These are phyloP conservation scores for Neostethus bicornis DNA, from an alignment of 2,797 vertebrate genomes.

Conservation along the genomic window DNA sequence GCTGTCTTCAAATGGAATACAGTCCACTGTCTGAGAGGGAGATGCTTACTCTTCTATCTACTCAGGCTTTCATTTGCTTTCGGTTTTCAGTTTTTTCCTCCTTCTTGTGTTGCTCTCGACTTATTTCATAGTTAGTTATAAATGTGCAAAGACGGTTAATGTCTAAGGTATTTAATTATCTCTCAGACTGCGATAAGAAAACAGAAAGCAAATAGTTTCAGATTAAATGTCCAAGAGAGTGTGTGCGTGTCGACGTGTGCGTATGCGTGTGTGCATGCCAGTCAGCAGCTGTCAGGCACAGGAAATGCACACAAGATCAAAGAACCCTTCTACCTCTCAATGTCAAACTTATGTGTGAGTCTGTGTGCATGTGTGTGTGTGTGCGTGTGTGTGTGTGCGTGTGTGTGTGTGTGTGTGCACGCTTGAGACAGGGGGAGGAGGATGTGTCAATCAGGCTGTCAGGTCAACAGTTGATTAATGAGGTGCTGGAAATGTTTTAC, in stretches of 20 bases:
- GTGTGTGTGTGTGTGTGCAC: conserved; percentile 16
- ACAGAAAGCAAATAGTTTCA: conserved; percentile 16
- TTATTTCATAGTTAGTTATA: neutral
- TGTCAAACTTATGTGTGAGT: too few species aligned
- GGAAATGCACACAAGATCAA: conserved; percentile 63
- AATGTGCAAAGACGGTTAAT: conserved; percentile 19
- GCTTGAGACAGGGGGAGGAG: conserved; percentile 43
- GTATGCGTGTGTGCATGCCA: conserved; percentile 7
- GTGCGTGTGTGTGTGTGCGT: conserved; percentile 27
- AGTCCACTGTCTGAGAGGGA: conserved; percentile 51
- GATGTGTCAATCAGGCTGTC: conserved; percentile 79
- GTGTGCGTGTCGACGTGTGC: conserved; percentile 4
- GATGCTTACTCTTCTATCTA: conserved; percentile 41
- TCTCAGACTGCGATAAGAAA: conserved; percentile 28
- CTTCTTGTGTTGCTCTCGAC: conserved; percentile 1
- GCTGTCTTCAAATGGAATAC: conserved; percentile 70
- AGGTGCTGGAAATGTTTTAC: conserved; percentile 73
- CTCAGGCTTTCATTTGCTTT: conserved; percentile 18
- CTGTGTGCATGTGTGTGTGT: conserved; percentile 17
- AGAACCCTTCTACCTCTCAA: conserved; percentile 62
- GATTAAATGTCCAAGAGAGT: conserved; percentile 9
- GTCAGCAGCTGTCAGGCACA: conserved; percentile 23
- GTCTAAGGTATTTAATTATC: conserved; percentile 8
- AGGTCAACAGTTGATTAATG: conserved; percentile 80
- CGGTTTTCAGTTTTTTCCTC: conserved; percentile 2